Evolutionary conservation across 2,888 invertebrate genomes (phyloP), one percentile per base, ranked within the genome.

Genomic region (Muscina levida): DNA sequence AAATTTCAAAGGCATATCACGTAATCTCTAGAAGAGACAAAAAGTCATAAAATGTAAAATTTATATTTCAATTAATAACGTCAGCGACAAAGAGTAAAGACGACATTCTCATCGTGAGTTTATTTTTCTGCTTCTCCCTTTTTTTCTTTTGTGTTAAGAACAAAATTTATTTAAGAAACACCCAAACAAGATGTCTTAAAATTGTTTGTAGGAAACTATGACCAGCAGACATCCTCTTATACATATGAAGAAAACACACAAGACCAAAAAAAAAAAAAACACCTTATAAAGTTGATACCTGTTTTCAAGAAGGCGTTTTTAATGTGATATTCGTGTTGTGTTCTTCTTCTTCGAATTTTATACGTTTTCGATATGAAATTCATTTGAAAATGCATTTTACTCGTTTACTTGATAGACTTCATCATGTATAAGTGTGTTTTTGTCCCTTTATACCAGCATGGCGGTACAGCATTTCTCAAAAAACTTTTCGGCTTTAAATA

Each of bases 1-100:
- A 51, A 77, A 72, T 81, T 75, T 48, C 44, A 51, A 56, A 77
- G 62, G 83, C 86, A 83, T 82, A 86, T 84, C 88, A 88, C 87
- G 88, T 86, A 88, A 83, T 84, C 78, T 77, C 72, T 79, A 42
- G 57, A 75, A 75, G 19, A 59, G 79, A 80, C 82, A 83, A 76
- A 79, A 80, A 75, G 62, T 79, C 83, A 86, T 89, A 88, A 89
- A 89, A 87, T 85, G 82, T 85, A 66, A 82, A 88, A 89, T 89
- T 88, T 88, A 88, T 88, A 89, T 87, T 88, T 89, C 87, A 89
- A 88, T 89, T 88, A 88, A 88, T 88, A 89, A 85, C 83, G 87
- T 85, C 86, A 86, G 83, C 83, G 82, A 74, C 37, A 68, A 76
- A 71, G 57, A 82, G 56, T 59, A 71, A 72, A 46, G 77, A 82